Conservation (phyloP, 2,888 invertebrate species). For the Macrophya annulata region DNA sequence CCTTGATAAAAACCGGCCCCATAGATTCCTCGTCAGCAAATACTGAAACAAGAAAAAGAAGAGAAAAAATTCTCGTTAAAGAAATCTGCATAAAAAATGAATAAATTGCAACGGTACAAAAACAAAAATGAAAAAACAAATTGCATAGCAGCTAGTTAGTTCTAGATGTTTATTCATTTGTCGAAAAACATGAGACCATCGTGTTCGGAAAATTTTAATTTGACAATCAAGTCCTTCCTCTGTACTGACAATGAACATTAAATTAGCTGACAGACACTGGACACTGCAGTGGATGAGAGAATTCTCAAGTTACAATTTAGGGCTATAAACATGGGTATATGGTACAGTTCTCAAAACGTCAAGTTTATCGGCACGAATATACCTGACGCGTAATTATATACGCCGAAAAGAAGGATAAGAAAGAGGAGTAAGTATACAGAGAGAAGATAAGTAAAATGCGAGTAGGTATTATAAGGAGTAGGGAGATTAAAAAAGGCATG, state of each 20-base stretch:
- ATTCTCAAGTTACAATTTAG: conserved; percentile 22
- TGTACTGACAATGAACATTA: neutral
- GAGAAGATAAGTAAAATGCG: neutral
- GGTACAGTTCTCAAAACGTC: conserved; percentile 14
- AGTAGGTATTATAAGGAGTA: neutral
- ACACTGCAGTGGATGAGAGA: too few relatives aligned
- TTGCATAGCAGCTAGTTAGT: neutral
- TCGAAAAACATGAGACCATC: neutral
- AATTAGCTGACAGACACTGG: neutral
- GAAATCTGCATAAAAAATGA: neutral
- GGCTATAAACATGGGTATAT: neutral
- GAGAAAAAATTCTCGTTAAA: neutral
- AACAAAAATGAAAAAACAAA: too few relatives aligned
- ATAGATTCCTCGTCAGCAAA: conserved; percentile 88
- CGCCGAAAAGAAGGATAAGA: neutral
- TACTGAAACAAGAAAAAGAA: conserved; percentile 59
- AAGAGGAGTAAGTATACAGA: neutral
- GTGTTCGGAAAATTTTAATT: neutral
- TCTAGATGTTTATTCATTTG: neutral
- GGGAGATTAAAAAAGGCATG: conserved; percentile 7
- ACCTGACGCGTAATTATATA: conserved; percentile 28
- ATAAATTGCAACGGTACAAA: neutral
- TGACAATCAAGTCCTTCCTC: neutral
- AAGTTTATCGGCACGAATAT: conserved; percentile 24
- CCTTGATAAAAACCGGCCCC: conserved; percentile 95